phyloP scores from a whole-genome alignment of 2,113 vertebrate genomes.

The Erythrolamprus reginae region DNA sequence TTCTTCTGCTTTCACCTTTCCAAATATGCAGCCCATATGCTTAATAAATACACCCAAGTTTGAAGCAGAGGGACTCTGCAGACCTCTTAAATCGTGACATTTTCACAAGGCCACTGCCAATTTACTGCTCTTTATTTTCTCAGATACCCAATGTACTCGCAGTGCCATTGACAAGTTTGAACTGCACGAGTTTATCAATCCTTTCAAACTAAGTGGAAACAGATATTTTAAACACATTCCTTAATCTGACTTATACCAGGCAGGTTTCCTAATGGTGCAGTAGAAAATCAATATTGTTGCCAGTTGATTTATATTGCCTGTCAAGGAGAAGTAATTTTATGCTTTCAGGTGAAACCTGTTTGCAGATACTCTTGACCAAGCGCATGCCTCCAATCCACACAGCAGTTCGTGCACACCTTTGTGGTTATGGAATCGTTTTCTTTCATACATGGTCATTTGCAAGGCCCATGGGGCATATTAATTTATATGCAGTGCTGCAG shows the following conservation, averaged over 20 bases:
- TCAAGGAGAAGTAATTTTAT: slow-evolving; percentile 34
- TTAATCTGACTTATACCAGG: slow-evolving; percentile 27
- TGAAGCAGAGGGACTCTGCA: neutral
- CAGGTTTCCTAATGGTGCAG: slow-evolving; percentile 13
- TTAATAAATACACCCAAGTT: neutral
- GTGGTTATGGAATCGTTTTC: slow-evolving; percentile 11
- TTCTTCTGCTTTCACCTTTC: neutral
- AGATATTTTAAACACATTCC: neutral
- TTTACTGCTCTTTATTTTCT: neutral
- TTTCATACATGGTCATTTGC: slow-evolving; percentile 30
- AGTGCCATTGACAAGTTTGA: neutral
- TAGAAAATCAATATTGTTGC: neutral
- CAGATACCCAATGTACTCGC: neutral
- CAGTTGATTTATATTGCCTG: slow-evolving; percentile 6
- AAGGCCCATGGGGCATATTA: slow-evolving; percentile 24
- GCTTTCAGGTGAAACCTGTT: slow-evolving; percentile 5
- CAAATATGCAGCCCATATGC: neutral
- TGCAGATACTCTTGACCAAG: slow-evolving; percentile 24
- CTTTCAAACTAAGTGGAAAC: slow-evolving; percentile 5
- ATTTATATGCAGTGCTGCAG: slow-evolving; percentile 14
- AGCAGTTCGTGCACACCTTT: slow-evolving; percentile 12
- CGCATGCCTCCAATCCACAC: slow-evolving; percentile 6
- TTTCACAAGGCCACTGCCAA: slow-evolving; percentile 5
- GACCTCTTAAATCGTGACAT: neutral
- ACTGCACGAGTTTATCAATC: slow-evolving; percentile 1